Base-by-base conservation (phyloP, 1,140 invertebrate species). In the Macrobrachium rosenbergii region DNA sequence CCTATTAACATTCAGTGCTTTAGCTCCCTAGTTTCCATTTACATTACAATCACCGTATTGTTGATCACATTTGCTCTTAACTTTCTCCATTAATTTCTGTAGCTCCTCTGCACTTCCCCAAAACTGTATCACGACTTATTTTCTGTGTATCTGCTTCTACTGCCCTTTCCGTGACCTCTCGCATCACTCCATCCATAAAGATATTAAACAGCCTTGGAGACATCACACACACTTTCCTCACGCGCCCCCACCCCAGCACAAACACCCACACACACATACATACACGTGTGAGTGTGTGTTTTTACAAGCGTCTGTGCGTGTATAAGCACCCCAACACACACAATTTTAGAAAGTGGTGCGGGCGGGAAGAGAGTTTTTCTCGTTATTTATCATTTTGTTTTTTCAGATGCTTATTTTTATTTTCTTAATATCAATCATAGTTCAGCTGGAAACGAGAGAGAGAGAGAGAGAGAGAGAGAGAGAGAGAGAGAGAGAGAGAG, bases 231-330 rank as follows among this genome's bases (percentile, higher is more conserved):
- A 37, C 28, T 37, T 37, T 37, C 3, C 28, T 37, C 28, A 37
- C 28, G 28, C 3, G 28, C 28, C 28, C 1, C 3, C 28, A 1
- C 28, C 28, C 28, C 28, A 37, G 8, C 23, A 67, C 23, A 67
- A 8, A 67, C 64, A 67, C 23, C 0, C 23, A 67, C 23, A 67
- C 23, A 67, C 7, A 67, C 23, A 67, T 81, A 28, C 23, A 16
- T 81, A 28, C 43, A 28, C 64, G 21, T 63, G 59, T 81, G n/a
- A 37, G 58, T 81, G 21, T 81, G 59, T 81, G 59, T 81, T 14
- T 64, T 17, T 81, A 16, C 62, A 28, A 37, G 21, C 62, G 21
- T 64, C 19, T 81, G 59, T 81, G 59, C 64, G 59, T 81, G 59
- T 81, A 1, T 63, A 5, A 21, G 45, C 23, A 63, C 63, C 19